phyloP scores from a whole-genome alignment of 2,797 vertebrate species.

The Onychomys torridus region DNA sequence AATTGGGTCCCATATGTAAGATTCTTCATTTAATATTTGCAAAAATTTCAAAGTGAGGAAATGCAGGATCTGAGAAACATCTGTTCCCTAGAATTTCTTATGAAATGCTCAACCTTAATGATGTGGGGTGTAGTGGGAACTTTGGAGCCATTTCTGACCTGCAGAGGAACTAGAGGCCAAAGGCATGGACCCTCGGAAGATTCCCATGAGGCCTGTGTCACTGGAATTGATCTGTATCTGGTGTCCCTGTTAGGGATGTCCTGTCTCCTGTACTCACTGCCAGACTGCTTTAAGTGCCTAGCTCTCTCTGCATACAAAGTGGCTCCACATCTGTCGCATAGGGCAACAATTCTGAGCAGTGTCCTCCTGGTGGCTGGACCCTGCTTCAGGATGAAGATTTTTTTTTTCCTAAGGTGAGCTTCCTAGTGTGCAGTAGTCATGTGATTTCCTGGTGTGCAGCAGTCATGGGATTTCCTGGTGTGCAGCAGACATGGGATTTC shows the following conservation, averaged over 20 bases:
- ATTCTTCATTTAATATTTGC: neutral
- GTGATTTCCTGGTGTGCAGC: too few species aligned
- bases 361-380: neutral
- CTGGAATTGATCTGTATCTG: neutral
- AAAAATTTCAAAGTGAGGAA: neutral
- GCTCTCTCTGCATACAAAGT: neutral
- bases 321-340: neutral
- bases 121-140: neutral
- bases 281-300: neutral
- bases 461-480: neutral
- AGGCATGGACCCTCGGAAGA: neutral
- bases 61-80: too few species aligned
- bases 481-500: neutral
- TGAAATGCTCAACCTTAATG: neutral
- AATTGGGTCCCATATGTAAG: neutral
- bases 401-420: neutral
- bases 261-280: neutral
- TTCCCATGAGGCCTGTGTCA: neutral
- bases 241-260: neutral
- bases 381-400: too few species aligned
- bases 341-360: neutral
- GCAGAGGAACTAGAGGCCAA: neutral
- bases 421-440: neutral
- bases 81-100: neutral
- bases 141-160: neutral